Evolutionary conservation across 2,888 invertebrate species (phyloP), one percentile per base, ranked within the genome.

Genomic region (Chalcosyrphus nemorum): DNA sequence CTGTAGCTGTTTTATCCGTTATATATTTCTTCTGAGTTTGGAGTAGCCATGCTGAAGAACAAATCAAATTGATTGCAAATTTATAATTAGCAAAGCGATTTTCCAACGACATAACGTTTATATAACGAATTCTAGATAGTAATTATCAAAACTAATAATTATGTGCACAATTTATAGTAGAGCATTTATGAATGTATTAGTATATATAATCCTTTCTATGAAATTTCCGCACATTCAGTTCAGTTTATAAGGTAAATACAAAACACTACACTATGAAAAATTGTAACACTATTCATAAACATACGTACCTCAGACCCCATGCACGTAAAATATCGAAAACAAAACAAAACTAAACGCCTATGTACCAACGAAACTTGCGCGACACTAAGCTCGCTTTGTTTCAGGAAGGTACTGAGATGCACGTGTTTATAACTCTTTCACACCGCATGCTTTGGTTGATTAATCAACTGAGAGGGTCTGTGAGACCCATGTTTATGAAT

Each of bases 331-430:
- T 50, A 5, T 50, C 19, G 50, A 50, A 50, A 50, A 50, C 50
- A 21, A 50, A 50, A 50, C 6, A 50, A 50, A 50, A 50, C 50
- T 50, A 50, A 50, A 50, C 6, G 50, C 21, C 50, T 50, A 50
- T 50, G 6, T 21, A 50, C 19, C 19, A 50, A 50, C 50, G 50
- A 50, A 50, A 24, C 50, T 21, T n/a, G 19, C 50, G 50, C 50
- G 50, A 50, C 50, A 50, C 19, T 50, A 50, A 50, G 6, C 50
- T 50, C 19, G 19, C 11, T 50, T 50, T 50, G 50, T 50, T 50
- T 24, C 21, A 24, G 50, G 21, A 50, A 50, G 50, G 50, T 50
- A 50, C 50, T 50, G 50, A 50, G 50, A 4, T 24, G 50, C 50
- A 50, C 50, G 50, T 50, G 24, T 50, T 50, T 50, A 7, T 24